Conservation (phyloP, 2,113 vertebrate genomes). For the Sebastes schlegelii region DNA sequence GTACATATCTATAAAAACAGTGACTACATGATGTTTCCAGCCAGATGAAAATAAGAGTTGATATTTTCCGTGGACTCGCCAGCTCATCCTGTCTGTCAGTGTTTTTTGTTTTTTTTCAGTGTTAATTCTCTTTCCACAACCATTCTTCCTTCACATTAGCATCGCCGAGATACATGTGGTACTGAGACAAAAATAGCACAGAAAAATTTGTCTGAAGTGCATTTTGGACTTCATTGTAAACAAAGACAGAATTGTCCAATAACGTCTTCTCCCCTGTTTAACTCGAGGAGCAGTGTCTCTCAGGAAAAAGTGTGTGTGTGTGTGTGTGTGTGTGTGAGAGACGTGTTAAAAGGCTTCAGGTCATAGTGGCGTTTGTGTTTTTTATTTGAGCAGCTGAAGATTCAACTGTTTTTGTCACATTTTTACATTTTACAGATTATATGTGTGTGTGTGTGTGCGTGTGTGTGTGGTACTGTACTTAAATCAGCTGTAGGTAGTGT, state of each 20-base stretch:
- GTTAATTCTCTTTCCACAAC: constrained; percentile 32
- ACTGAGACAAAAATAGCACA: constrained; percentile 59
- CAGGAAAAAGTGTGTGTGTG: constrained; percentile 35
- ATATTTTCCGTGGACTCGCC: constrained; percentile 45
- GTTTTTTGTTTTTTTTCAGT: constrained; percentile 30
- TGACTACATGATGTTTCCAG: constrained; percentile 51
- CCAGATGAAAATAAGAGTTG: constrained; percentile 44
- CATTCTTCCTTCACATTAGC: constrained; percentile 39
- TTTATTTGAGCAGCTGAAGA: constrained; percentile 56
- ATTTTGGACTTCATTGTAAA: constrained; percentile 75
- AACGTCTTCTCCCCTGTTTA: constrained; percentile 53
- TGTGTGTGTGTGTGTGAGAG: constrained; percentile 24
- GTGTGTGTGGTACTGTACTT: constrained; percentile 40
- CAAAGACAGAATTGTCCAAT: constrained; percentile 70
- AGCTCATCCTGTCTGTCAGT: constrained; percentile 36
- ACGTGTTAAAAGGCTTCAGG: constrained; percentile 70
- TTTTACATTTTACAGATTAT: constrained; percentile 58
- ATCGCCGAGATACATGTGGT: constrained; percentile 40
- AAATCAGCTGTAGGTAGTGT: constrained; percentile 55
- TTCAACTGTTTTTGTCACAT: constrained; percentile 68
- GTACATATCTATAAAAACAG: constrained; percentile 71
- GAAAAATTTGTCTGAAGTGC: constrained; percentile 63
- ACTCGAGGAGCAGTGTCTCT: constrained; percentile 56
- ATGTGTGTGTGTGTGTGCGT: constrained; percentile 8
- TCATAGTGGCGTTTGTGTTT: constrained; percentile 60